Evolutionary conservation across 2,797 vertebrate species (phyloP), one percentile per base, ranked within the genome.

Genomic region (Pteronotus mesoamericanus): DNA sequence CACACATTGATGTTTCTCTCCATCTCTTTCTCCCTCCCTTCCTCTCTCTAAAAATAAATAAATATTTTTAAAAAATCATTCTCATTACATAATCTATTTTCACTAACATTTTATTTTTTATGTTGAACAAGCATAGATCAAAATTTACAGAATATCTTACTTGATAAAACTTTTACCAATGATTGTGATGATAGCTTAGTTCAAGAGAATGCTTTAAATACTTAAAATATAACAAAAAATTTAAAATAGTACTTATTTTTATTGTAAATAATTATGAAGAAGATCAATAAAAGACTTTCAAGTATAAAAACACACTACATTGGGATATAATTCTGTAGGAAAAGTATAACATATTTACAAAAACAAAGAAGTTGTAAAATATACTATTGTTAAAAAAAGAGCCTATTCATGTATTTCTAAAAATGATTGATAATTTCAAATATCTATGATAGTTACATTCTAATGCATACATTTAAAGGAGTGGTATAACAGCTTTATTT

Each of bases 61-160:
- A n/a, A n/a, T n/a, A n/a, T n/a, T n/a, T n/a, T n/a, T 21, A 57
- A 32, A 91, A 64, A 77, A 59, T 61, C 55, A 82, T 61, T 69
- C 29, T 90, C 12, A 86, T 86, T 83, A 92, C 71, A 57, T 57
- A 92, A 82, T 19, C 3, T 29, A 86, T 24, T 78, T 94, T 78
- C 7, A 90, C 59, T 55, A 86, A 75, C 9, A 86, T 34, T 86
- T 53, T 57, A 94, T 19, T 89, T 96, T 92, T 75, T 72, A 77
- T 77, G 24, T 55, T 82, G 39, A 86, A 75, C 0, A 94, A 88
- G 21, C 69, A 96, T 19, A 69, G 71, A 51, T 61, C 34, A 53
- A 89, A 37, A 29, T 95, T 71, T 71, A 69, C 0, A 72, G 26
- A 53, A 80, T 59, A 93, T 68, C 39, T 80, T 93, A 14, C 8